Evolutionary conservation across 2,888 invertebrate species (phyloP).

Genomic region (Clanis bilineata): DNA sequence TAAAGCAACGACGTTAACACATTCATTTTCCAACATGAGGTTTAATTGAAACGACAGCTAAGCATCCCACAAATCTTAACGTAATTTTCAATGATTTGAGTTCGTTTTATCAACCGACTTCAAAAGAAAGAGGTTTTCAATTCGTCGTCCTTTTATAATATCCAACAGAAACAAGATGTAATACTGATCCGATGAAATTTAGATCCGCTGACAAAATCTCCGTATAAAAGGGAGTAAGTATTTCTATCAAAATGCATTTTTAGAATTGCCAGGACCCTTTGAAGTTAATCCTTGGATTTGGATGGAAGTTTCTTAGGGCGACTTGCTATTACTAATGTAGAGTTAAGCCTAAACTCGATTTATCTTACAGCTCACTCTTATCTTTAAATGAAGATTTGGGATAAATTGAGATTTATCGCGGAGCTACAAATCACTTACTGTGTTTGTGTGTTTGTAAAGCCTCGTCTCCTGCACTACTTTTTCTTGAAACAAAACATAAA

Average conservation of each 20-base stretch:
- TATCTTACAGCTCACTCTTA: no score
- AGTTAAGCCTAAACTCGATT: no score
- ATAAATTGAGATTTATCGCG: no score
- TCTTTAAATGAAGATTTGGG: no score
- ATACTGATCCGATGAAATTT: slow-evolving; percentile 55
- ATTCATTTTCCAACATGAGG: neutral
- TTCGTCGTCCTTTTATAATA: slow-evolving; percentile 25
- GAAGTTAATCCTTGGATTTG: slow-evolving; percentile 76
- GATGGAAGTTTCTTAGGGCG: no score
- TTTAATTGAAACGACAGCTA: neutral
- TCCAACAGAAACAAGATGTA: slow-evolving; percentile 53
- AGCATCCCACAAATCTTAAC: neutral
- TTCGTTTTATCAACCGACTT: no score
- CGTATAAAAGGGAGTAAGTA: slow-evolving; percentile 67
- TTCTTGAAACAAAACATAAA: no score
- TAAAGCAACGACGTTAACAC: neutral
- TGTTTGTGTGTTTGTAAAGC: no score
- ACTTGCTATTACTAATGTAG: no score
- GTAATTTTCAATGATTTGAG: slow-evolving; percentile 38
- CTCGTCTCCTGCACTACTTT: no score
- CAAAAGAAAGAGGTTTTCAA: no score
- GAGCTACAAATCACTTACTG: no score
- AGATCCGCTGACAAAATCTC: slow-evolving; percentile 68
- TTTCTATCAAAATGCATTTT: slow-evolving; percentile 79
- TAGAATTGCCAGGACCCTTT: slow-evolving; percentile 68